Evolutionary conservation across 2,888 invertebrate genomes (phyloP), one percentile per base, ranked within the genome.

Genomic region (Drosophila formosana): DNA sequence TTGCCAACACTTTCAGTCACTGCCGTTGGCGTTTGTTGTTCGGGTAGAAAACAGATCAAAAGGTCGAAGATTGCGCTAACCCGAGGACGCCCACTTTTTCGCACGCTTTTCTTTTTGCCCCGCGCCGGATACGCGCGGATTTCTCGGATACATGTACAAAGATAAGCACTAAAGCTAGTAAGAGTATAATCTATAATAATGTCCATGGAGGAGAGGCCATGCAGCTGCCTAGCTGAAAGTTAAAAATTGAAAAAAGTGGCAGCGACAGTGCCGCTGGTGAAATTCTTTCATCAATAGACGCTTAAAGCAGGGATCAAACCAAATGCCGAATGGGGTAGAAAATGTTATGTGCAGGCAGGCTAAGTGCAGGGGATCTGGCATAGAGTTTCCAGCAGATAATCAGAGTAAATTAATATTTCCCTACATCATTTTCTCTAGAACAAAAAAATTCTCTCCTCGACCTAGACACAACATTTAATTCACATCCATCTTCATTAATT

Each of bases 11-110:
- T 63, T 50, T 51, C 55, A 6, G 45, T 62, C 45, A 53, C 28
- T 3, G 41, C 25, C 11, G 50, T 1, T 11, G 66, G 7, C 39
- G 28, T 34, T 46, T 45, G 32, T 25, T 55, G 46, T 50, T 13
- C 60, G 64, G 43, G 66, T 78, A 63, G 81, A 87, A 89, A 89
- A 84, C 85, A 84, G 89, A 85, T 85, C 89, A 86, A 86, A 88
- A 86, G 86, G 89, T 86, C 89, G 87, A 73, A 82, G 89, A 86
- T 82, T 86, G 89, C 70, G 88, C 78, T 73, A 88, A 88, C 89
- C 86, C 66, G 65, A 60, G 65, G 57, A 82, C 86, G 86, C 86
- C 86, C 84, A 89, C 89, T 89, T 86, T 89, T 86, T 89, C 86
- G 89, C 86, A 86, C 86, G 86, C 83, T 89, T 80, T 69, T 80